Evolutionary conservation across 2,797 vertebrate species (phyloP).

Genomic region (Tapera naevia): DNA sequence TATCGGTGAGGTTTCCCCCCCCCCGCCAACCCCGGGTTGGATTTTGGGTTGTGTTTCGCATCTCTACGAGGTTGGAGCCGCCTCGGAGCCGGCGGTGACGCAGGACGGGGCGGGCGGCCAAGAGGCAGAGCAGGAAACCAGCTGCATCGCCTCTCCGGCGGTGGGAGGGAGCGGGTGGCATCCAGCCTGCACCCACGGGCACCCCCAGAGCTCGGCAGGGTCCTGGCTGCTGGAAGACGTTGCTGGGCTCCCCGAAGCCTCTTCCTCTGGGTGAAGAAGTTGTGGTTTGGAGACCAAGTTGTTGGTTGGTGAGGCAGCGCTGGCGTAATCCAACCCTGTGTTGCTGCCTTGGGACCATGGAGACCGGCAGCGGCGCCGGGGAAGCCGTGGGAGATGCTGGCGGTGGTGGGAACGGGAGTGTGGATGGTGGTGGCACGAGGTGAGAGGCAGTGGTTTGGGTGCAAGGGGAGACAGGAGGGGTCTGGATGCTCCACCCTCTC

Average conservation of each 20-base stretch:
- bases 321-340: accelerated
- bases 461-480: not conserved
- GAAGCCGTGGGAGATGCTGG: accelerated
- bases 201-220: not conserved
- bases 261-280: not conserved
- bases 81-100: not conserved
- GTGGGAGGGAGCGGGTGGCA: too few species aligned
- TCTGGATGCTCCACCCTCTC: accelerated
- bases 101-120: accelerated
- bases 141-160: too few species aligned
- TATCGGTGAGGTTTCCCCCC: not conserved
- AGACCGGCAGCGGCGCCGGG: not conserved
- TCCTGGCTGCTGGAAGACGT: not conserved
- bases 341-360: not conserved
- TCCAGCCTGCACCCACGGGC: not conserved
- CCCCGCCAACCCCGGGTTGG: accelerated
- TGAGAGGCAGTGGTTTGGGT: not conserved
- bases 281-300: not conserved
- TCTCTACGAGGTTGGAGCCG: not conserved
- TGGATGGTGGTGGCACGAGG: accelerated
- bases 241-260: not conserved
- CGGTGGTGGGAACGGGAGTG: not conserved
- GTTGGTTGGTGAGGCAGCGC: too few species aligned
- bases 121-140: not conserved
- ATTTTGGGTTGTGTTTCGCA: accelerated